These are phyloP conservation scores for Tupaia tana DNA, from an alignment of 2,113 vertebrate genomes.

Conservation along the genomic window DNA sequence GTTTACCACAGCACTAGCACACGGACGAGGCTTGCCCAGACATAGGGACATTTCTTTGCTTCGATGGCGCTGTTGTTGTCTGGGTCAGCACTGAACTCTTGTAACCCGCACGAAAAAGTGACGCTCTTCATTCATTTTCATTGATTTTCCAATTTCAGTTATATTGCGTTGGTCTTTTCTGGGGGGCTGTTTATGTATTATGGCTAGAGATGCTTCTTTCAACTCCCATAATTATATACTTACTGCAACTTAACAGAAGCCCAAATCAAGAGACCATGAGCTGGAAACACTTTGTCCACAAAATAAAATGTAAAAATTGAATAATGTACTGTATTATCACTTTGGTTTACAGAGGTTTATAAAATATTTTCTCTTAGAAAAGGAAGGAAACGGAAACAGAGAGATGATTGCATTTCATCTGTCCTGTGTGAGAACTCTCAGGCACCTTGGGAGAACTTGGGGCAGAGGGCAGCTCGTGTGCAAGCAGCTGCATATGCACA, in stretches of 20 bases:
- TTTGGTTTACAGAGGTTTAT: neutral
- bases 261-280: slow-evolving; percentile 57
- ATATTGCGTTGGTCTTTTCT: slow-evolving; percentile 78
- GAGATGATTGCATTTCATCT: neutral
- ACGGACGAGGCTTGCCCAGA: neutral
- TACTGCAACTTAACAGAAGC: slow-evolving; percentile 45
- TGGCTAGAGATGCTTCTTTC: slow-evolving; percentile 68
- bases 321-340: neutral
- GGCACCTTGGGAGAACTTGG: neutral
- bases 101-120: slow-evolving; percentile 66
- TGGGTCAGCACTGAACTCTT: slow-evolving; percentile 80
- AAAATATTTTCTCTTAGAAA: slow-evolving; percentile 13
- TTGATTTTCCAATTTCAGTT: slow-evolving; percentile 85
- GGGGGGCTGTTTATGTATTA: slow-evolving; percentile 59
- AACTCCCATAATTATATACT: slow-evolving; percentile 5
- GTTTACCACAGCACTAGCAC: neutral
- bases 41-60: neutral
- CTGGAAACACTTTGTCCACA: slow-evolving; percentile 44
- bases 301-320: neutral
- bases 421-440: neutral
- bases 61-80: slow-evolving; percentile 51
- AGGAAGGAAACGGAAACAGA: neutral
- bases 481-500: fast-evolving
- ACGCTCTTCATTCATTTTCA: slow-evolving; percentile 76
- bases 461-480: neutral